phyloP scores from a whole-genome alignment of 2,797 vertebrate species.

The Macropus fuliginosus region DNA sequence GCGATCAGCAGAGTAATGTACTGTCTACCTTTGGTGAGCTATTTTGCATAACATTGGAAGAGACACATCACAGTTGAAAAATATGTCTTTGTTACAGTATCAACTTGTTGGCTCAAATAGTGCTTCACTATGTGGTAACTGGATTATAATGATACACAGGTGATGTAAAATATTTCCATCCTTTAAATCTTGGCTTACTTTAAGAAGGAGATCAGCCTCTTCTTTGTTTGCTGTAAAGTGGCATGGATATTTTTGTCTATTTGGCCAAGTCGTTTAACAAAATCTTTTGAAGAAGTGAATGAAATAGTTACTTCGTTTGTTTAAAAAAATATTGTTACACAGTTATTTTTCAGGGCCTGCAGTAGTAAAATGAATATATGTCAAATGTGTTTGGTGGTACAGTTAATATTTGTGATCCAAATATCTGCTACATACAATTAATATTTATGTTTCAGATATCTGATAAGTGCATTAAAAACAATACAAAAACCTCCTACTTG shows the following conservation, averaged over 20 bases:
- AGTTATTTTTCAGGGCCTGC: constrained; percentile 66
- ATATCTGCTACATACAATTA: constrained; percentile 77
- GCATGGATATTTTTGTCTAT: constrained; percentile 72
- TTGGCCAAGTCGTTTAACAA: constrained; percentile 71
- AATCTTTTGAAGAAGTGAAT: constrained; percentile 75
- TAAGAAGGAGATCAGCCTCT: constrained; percentile 78
- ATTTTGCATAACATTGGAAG: constrained; percentile 79
- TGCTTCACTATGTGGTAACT: constrained; percentile 81
- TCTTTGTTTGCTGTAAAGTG: constrained; percentile 76
- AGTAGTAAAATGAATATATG: constrained; percentile 75
- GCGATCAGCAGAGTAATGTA: constrained; percentile 81
- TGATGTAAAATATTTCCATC: constrained; percentile 79
- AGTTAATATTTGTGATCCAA: constrained; percentile 82
- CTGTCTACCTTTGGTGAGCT: constrained; percentile 78
- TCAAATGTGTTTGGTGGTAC: constrained; percentile 83
- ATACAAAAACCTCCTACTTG: constrained; percentile 68
- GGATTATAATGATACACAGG: constrained; percentile 80
- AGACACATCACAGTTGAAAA: constrained; percentile 78
- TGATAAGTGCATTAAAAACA: constrained; percentile 76
- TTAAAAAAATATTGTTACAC: constrained; percentile 36
- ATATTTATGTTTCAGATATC: constrained; percentile 71
- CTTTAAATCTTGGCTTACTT: constrained; percentile 75
- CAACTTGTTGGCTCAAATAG: constrained; percentile 80
- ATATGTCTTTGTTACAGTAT: constrained; percentile 73
- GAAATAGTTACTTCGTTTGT: constrained; percentile 71